Base-by-base conservation (phyloP, 2,888 invertebrate genomes). In the Cyrtodaria siliqua region DNA sequence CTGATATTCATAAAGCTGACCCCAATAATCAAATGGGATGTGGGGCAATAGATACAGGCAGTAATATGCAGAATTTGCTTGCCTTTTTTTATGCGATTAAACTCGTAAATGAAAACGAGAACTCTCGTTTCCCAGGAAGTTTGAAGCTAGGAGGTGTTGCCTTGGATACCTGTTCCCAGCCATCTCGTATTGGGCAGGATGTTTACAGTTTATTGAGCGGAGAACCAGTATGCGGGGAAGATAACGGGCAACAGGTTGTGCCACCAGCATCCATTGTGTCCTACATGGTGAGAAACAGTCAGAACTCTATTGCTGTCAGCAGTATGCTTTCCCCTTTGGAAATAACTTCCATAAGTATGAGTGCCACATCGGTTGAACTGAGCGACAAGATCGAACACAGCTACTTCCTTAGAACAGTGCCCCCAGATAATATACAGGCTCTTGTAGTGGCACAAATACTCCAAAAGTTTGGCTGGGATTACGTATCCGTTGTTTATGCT, bases 31-130 rank as follows among this genome's bases (percentile, higher is more conserved):
- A 89, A 38, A 90, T 92, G 66, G 81, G 86, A 2, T 94, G 94
- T 84, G 93, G 94, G 6, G 70, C 79, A 2, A 87, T 93, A 47
- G 86, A 90, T 63, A 89, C 90, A 0, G 85, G 85, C 18, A 78
- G 82, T 8, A 86, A 91, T 40, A 91, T 93, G 77, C 92, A 93
- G 74, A 90, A 91, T 59, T 79, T 93, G 61, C 87, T 93, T 53
- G 93, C 93, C 1, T 91, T 93, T 61, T 91, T 92, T 67, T 93
- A 91, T 79, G 93, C 93, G 6, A 88, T 94, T 23, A 89, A 92
- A 50, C 75, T 87, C 14, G 89, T 93, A 26, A 93, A 93, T 81
- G 73, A 79, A 16, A 92, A 93, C 59, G 40, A 40, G 1, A 83
- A 84, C 49, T 63, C 66, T 4, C 64, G 74, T 9, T 79, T 86